A percentile compares a stretch with the other conserved stretches of the same genome.
These are phyloP conservation scores for Xestia ashworthii DNA, from an alignment of 2,888 invertebrate species.

Conservation along the genomic window DNA sequence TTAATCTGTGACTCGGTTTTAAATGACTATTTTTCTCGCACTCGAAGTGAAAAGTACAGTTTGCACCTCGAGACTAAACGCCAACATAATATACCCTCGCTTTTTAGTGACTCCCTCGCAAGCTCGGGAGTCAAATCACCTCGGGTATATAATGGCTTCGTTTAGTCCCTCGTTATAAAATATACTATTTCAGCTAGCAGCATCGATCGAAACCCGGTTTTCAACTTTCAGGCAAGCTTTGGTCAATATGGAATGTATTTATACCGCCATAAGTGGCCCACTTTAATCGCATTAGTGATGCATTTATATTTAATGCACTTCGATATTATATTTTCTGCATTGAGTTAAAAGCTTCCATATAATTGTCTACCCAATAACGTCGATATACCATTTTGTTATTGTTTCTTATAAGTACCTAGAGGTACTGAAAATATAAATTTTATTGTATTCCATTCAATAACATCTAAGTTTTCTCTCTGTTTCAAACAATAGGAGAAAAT, in stretches of 20 bases:
- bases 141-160: no score
- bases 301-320: background rate
- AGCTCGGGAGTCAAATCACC: no score
- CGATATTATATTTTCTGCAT: conserved; percentile 14
- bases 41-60: no score
- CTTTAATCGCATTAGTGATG: background rate
- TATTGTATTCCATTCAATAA: conserved; percentile 6
- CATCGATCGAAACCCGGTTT: background rate
- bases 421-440: background rate
- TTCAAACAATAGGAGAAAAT: conserved; percentile 10
- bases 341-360: background rate
- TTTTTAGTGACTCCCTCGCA: no score
- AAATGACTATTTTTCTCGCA: no score
- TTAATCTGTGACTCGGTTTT: no score
- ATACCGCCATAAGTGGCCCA: background rate
- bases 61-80: no score
- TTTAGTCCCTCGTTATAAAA: no score
- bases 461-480: background rate
- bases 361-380: background rate
- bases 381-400: background rate
- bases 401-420: background rate
- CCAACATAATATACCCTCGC: no score
- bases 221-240: conserved; percentile 5
- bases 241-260: conserved; percentile 9
- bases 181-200: background rate